Evolutionary conservation across 2,888 invertebrate species (phyloP).

Genomic region (Thecocarcelia acutangulata): DNA sequence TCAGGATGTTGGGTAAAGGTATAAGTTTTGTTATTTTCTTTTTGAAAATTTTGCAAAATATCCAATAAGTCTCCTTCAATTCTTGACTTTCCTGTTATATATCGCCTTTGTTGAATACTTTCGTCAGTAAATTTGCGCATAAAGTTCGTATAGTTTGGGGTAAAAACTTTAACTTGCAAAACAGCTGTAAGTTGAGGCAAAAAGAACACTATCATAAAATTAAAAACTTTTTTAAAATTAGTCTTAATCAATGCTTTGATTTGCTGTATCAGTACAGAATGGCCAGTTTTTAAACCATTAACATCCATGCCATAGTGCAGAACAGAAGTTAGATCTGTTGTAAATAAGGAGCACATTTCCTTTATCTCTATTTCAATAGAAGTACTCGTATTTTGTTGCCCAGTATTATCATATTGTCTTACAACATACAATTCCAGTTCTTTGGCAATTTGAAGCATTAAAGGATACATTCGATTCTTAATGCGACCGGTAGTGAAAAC

Average conservation of each 20-base stretch:
- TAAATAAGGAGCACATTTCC: slow-evolving; percentile 77
- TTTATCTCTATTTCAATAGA: slow-evolving; percentile 71
- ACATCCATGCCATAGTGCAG: slow-evolving; percentile 76
- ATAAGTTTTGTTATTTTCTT: slow-evolving; percentile 21
- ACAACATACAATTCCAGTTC: slow-evolving; percentile 73
- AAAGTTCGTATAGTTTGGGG: slow-evolving; percentile 74
- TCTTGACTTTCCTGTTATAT: too few relatives aligned
- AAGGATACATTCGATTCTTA: slow-evolving; percentile 77
- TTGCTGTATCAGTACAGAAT: slow-evolving; percentile 72
- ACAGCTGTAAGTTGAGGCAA: slow-evolving; percentile 72
- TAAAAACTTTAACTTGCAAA: slow-evolving; percentile 76
- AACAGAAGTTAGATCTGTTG: slow-evolving; percentile 77
- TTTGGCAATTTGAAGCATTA: slow-evolving; percentile 73
- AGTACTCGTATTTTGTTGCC: neutral
- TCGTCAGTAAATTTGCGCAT: slow-evolving; percentile 71
- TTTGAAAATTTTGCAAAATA: slow-evolving; percentile 75
- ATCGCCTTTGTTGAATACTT: slow-evolving; percentile 1
- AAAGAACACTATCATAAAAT: slow-evolving; percentile 76
- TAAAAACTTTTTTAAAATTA: slow-evolving; percentile 71
- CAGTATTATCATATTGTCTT: slow-evolving; percentile 14
- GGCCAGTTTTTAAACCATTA: slow-evolving; percentile 73
- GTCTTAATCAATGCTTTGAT: slow-evolving; percentile 73
- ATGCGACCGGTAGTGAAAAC: slow-evolving; percentile 76
- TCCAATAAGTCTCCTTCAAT: slow-evolving; percentile 81
- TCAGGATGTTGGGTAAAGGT: slow-evolving; percentile 72